Conservation (phyloP, 1,140 invertebrate genomes). For the Drosophila neocordata region DNA sequence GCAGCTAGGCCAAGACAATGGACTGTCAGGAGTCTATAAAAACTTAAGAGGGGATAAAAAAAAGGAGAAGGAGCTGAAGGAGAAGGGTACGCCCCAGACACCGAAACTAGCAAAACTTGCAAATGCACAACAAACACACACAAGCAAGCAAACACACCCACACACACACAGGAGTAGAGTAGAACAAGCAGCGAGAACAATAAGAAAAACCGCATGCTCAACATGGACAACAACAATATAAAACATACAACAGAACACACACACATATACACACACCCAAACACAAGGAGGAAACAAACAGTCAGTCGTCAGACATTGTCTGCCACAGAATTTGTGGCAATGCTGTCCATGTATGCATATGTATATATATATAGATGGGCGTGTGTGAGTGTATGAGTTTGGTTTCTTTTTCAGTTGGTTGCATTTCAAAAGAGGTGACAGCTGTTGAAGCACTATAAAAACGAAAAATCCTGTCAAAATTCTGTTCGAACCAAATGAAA, state of each 20-base stretch:
- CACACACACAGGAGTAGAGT: not conserved
- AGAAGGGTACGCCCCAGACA: conserved; percentile 1
- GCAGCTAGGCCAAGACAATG: conserved; percentile 65
- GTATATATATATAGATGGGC: not conserved
- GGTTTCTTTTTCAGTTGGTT: conserved; percentile 18
- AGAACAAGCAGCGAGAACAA: conserved; percentile 16
- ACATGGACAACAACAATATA: conserved; percentile 57
- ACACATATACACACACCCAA: conserved; percentile 2
- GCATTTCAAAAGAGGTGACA: conserved; percentile 18
- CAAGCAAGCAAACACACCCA: not conserved
- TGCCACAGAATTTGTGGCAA: conserved; percentile 20
- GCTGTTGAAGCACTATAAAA: not conserved
- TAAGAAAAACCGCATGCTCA: conserved; percentile 55
- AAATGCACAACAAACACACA: conserved; percentile 51
- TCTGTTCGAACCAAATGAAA: conserved; percentile 1
- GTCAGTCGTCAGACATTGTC: conserved; percentile 18
- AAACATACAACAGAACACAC: conserved; percentile 53
- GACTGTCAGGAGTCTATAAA: conserved; percentile 75
- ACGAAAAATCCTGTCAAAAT: conserved; percentile 1
- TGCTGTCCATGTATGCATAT: not conserved
- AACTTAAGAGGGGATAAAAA: conserved; percentile 36
- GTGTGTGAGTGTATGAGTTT: conserved; percentile 15
- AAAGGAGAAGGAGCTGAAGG: not conserved
- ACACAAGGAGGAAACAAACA: conserved; percentile 4
- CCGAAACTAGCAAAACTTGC: conserved; percentile 65